Conservation (phyloP, 2,797 vertebrate genomes). For the Protosalanx chinensis region DNA sequence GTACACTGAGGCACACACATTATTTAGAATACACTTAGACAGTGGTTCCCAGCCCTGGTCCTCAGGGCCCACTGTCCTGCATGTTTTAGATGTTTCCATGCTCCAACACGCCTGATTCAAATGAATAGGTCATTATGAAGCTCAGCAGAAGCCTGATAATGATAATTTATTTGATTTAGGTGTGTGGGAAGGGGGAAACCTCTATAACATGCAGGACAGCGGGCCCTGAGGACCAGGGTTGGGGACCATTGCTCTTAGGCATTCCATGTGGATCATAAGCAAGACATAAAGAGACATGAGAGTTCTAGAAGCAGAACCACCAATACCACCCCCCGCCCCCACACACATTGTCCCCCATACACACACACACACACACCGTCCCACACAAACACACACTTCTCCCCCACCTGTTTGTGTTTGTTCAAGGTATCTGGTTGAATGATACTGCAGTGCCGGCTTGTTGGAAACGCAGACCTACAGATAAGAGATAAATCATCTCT, state of each 20-base stretch:
- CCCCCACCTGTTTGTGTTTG: conserved; percentile 50
- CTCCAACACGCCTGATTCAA: too few species aligned
- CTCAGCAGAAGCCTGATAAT: too few species aligned
- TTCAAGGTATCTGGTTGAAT: conserved; percentile 44
- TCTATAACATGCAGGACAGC: too few species aligned
- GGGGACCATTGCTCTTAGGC: neutral
- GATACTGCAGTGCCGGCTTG: conserved; percentile 32
- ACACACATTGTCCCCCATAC: neutral
- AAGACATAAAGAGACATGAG: conserved; percentile 1
- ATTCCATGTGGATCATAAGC: too few species aligned
- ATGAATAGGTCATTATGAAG: too few species aligned
- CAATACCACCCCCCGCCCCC: neutral
- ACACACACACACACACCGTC: neutral
- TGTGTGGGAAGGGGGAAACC: too few species aligned
- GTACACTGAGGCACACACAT: neutral
- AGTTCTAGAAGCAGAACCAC: neutral
- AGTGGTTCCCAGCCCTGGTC: too few species aligned
- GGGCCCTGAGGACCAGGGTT: too few species aligned
- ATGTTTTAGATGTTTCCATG: too few species aligned
- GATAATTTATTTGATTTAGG: too few species aligned
- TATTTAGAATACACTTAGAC: neutral
- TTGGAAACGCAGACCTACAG: conserved; percentile 52
- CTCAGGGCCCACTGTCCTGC: too few species aligned
- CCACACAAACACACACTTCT: neutral
- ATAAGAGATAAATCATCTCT: conserved; percentile 18